Evolutionary conservation across 2,797 vertebrate genomes (phyloP).

Genomic region (Acanthurus leucopareius): DNA sequence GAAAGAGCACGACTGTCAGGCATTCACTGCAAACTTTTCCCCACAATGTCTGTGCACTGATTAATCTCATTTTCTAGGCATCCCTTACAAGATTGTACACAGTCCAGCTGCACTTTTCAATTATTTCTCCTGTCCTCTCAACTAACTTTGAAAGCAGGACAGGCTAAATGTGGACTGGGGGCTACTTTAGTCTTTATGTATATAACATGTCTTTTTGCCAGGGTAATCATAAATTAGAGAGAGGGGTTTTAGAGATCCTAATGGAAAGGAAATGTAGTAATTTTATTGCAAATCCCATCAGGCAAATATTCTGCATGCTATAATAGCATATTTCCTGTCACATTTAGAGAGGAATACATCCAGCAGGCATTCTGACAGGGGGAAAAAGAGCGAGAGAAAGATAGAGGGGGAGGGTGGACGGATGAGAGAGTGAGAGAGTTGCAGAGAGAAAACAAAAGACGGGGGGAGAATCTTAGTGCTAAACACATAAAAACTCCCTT

Average conservation of each 20-base stretch:
- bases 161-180: conserved; percentile 83
- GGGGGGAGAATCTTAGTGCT: conserved; percentile 78
- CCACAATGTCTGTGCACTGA: conserved; percentile 99
- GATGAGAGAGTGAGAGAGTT: conserved; percentile 65
- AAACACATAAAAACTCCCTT: conserved; percentile 86
- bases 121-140: conserved; percentile 99
- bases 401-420: conserved; percentile 70
- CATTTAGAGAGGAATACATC: conserved; percentile 80
- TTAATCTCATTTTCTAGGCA: conserved; percentile 99
- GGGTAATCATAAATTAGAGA: conserved; percentile 87
- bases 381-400: conserved; percentile 58
- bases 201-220: conserved; percentile 85
- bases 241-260: conserved; percentile 80
- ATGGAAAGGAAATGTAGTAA: conserved; percentile 83
- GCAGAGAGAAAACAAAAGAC: conserved; percentile 83
- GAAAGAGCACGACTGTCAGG: conserved; percentile 99
- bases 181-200: conserved; percentile 87
- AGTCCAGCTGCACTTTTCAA: conserved; percentile 98
- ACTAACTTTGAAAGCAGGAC: conserved; percentile 90
- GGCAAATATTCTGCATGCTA: conserved; percentile 83
- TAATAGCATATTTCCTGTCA: conserved; percentile 87
- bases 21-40: conserved; percentile 99
- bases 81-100: conserved; percentile 99
- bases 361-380: conserved; percentile 81
- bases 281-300: conserved; percentile 87